These are phyloP conservation scores for Sarcophaga caerulescens DNA, from an alignment of 2,888 invertebrate genomes.

Conservation along the genomic window DNA sequence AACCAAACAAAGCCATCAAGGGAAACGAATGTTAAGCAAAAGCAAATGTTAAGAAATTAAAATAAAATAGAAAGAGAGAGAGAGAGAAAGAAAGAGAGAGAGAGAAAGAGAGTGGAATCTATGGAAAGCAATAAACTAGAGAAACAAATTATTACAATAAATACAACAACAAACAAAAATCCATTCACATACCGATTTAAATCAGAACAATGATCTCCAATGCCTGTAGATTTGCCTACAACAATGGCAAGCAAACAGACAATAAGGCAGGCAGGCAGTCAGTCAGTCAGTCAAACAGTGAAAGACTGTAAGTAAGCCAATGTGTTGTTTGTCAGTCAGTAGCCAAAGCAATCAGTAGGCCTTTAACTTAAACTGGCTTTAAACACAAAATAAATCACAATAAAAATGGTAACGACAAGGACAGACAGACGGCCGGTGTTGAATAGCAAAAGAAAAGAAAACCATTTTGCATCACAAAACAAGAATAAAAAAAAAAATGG, in stretches of 20 bases:
- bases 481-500: too few relatives aligned
- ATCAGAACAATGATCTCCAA: constrained; percentile 51
- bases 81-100: neutral
- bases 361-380: constrained; percentile 20
- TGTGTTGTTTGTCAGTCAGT: neutral
- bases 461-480: too few relatives aligned
- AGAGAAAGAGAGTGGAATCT: neutral
- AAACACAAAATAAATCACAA: neutral
- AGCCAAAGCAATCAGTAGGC: constrained; percentile 38
- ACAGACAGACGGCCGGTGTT: too few relatives aligned
- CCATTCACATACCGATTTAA: constrained; percentile 36
- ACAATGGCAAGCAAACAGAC: neutral
- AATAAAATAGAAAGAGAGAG: too few relatives aligned
- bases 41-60: too few relatives aligned
- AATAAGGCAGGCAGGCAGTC: neutral
- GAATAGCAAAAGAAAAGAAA: too few relatives aligned
- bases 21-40: too few relatives aligned
- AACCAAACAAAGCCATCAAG: too few relatives aligned
- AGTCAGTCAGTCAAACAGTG: neutral
- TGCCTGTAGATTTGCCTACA: neutral
- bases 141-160: constrained; percentile 14
- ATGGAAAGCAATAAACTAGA: neutral
- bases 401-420: neutral
- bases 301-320: neutral
- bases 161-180: constrained; percentile 18